A percentile compares a stretch with the other conserved stretches of the same genome.
phyloP scores from a whole-genome alignment of 2,888 invertebrate species.

The Cryptocephalus moraei region DNA sequence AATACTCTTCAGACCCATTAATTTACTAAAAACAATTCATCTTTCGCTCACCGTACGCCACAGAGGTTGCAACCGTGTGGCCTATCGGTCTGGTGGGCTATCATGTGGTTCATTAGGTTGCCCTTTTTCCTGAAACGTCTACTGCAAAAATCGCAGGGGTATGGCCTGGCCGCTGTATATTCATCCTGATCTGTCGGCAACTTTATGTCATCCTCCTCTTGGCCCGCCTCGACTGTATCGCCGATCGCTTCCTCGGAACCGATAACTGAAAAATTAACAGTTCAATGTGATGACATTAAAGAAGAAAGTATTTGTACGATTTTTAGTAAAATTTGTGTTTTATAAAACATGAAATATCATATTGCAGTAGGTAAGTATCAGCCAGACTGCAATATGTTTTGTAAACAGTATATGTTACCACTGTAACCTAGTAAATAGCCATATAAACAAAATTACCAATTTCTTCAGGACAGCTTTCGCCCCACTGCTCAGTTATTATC shows the following conservation, averaged over 20 bases:
- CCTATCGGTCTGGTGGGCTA: constrained; percentile 74
- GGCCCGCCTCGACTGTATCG: constrained; percentile 45
- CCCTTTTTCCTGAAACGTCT: constrained; percentile 75
- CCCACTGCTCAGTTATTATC: constrained; percentile 75
- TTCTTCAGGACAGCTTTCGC: constrained; percentile 54
- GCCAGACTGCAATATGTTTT: no score
- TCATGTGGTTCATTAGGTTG: constrained; percentile 78
- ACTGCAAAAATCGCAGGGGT: constrained; percentile 80
- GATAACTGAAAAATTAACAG: constrained; percentile 35
- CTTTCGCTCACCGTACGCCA: constrained; percentile 42
- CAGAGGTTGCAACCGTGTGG: constrained; percentile 76
- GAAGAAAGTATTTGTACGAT: no score
- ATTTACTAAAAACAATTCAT: no score
- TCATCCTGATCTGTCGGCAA: constrained; percentile 75
- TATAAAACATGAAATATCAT: no score
- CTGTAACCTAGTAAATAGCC: no score
- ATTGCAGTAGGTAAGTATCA: no score
- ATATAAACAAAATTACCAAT: constrained; percentile 9
- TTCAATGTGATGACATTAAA: background rate
- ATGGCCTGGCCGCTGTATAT: constrained; percentile 64
- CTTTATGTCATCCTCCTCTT: constrained; percentile 61
- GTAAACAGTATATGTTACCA: no score
- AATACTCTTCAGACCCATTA: no score
- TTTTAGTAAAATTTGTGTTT: no score
- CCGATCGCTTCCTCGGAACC: constrained; percentile 45